Evolutionary conservation across 2,113 vertebrate genomes (phyloP), one percentile per base, ranked within the genome.

Genomic region (Alligator mississippiensis): DNA sequence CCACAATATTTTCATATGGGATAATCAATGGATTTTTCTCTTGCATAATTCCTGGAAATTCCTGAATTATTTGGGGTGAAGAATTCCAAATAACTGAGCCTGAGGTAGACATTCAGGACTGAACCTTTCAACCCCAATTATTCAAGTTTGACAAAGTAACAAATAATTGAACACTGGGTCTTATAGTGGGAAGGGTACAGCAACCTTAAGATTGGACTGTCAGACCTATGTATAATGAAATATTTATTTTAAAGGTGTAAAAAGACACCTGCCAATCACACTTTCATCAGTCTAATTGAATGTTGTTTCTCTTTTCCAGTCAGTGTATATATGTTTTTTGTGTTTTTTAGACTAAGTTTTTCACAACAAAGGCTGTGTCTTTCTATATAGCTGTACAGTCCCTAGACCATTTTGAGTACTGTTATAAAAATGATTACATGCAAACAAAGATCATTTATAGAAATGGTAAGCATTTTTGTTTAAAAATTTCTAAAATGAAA

Each of bases 231-330:
- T 72, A 5, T 63, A 38, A 82, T 70, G 57, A 66, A 47, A 47
- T 74, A 47, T 74, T 74, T 74, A 22, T 19, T 38, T 47, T 47
- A 25, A 13, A 24, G 47, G 7, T 9, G 47, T 47, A 47, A 47
- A 47, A 47, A 47, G 47, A 47, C 47, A 9, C 47, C 9, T 47
- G 47, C 47, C 47, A 47, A 38, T 3, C 13, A 68, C 25, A 17
- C 30, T 30, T 61, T 9, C 34, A 78, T 21, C 15, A n/a, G 84
- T 70, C 0, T 1, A 11, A 47, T 9, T 2, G 16, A 9, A 18
- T 74, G 54, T n/a, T 18, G 2, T 30, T 92, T 84, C 25, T 12
- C 16, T 58, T 14, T 58, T 27, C 25, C 0, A 0, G 17, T 38
- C 34, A 38, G 34, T 5, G 7, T 70, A n/a, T 30, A 34, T 70